These are phyloP conservation scores for Falco punctatus DNA, from an alignment of 2,113 vertebrate species.

Conservation along the genomic window DNA sequence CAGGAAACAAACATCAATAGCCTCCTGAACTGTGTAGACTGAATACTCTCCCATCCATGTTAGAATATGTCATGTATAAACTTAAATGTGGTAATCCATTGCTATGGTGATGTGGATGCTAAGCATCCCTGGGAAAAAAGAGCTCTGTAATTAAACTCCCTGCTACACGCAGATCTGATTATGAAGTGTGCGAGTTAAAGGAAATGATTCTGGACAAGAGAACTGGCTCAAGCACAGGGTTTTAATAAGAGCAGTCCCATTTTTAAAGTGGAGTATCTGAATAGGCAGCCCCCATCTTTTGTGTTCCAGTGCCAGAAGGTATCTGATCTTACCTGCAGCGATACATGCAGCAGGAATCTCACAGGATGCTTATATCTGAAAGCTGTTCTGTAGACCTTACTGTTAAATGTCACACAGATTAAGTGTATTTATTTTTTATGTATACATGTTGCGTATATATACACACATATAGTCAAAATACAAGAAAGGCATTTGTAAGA, in stretches of 20 bases:
- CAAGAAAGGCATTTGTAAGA: not conserved
- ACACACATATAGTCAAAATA: not conserved
- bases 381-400: not conserved
- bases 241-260: not conserved
- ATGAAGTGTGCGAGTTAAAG: not conserved
- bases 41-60: not conserved
- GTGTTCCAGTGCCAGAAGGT: not conserved
- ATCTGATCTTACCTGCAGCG: not conserved
- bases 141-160: not conserved
- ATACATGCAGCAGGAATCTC: not conserved
- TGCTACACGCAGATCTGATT: not conserved
- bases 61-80: not conserved
- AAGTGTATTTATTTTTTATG: not conserved
- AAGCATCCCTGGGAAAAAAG: not conserved
- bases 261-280: not conserved
- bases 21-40: accelerated
- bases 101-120: not conserved
- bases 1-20: not conserved
- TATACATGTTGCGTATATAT: not conserved
- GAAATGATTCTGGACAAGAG: not conserved
- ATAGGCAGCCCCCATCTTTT: not conserved
- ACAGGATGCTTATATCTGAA: not conserved
- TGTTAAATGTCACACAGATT: not conserved
- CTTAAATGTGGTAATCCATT: not conserved
- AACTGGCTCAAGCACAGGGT: not conserved